A percentile compares a stretch with the other conserved stretches of the same genome.
These are phyloP conservation scores for Homalodisca vitripennis DNA, from an alignment of 1,140 invertebrate species.

Conservation along the genomic window DNA sequence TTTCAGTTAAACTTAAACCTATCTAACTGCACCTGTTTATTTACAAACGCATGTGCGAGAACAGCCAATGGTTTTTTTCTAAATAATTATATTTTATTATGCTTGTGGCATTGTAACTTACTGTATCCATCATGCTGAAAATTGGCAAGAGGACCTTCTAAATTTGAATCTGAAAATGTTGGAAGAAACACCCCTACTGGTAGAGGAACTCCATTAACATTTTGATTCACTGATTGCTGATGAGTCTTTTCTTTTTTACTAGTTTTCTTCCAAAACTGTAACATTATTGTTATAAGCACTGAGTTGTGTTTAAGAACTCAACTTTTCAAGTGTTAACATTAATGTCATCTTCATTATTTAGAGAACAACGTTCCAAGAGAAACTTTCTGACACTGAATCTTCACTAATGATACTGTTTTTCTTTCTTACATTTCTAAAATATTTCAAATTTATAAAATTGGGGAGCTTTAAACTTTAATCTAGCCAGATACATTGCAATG, in stretches of 20 bases:
- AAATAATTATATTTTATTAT: background rate
- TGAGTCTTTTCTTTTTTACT: conserved; percentile 30
- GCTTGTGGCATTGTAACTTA: too few species aligned
- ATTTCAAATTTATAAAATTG: too few species aligned
- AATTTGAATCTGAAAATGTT: background rate
- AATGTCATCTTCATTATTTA: too few species aligned
- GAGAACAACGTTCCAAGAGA: too few species aligned
- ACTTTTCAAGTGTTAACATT: too few species aligned
- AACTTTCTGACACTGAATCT: too few species aligned
- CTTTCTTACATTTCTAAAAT: too few species aligned
- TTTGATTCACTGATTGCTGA: conserved; percentile 25
- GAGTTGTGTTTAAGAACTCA: too few species aligned
- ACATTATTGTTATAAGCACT: too few species aligned
- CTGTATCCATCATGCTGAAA: conserved; percentile 26
- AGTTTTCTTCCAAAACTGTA: conserved; percentile 36
- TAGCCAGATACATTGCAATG: too few species aligned
- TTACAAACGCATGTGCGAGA: background rate
- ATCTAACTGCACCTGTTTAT: background rate
- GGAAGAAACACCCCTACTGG: background rate
- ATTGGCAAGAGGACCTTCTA: conserved; percentile 28
- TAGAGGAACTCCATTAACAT: conserved; percentile 29
- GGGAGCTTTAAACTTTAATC: too few species aligned
- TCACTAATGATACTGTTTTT: too few species aligned
- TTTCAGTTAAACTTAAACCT: background rate
- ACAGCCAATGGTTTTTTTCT: background rate